Percentiles rank a stretch among this genome's conserved stretches.
Evolutionary conservation across 2,113 vertebrate genomes (phyloP).

Genomic region (Hippocampus barbouri): DNA sequence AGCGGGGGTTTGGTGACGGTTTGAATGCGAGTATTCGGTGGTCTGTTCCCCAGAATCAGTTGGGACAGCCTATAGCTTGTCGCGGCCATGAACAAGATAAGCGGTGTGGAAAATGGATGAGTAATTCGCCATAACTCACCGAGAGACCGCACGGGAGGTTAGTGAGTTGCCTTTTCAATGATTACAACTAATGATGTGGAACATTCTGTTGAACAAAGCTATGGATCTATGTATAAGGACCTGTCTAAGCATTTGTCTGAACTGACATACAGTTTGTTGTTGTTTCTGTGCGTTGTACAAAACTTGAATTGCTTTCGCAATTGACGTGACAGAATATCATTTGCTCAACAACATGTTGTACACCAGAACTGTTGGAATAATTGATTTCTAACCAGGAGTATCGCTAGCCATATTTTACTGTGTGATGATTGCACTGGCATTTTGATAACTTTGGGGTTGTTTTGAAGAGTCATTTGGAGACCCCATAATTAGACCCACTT

Average conservation of each 20-base stretch:
- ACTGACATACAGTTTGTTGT: slow-evolving; percentile 1
- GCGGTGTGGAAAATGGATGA: not conserved
- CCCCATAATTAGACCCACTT: not conserved
- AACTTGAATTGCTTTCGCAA: slow-evolving; percentile 14
- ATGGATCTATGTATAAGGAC: not conserved
- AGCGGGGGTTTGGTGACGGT: too few relatives aligned
- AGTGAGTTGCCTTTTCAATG: slow-evolving; percentile 16
- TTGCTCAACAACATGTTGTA: slow-evolving; percentile 26
- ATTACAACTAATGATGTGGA: slow-evolving; percentile 15
- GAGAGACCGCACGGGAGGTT: slow-evolving; percentile 4
- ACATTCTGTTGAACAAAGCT: slow-evolving; percentile 25
- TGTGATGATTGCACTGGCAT: not conserved
- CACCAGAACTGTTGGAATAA: not conserved
- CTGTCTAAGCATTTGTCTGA: slow-evolving; percentile 1
- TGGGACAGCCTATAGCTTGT: not conserved
- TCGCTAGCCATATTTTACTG: not conserved
- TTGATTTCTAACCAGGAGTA: not conserved
- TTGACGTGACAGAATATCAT: slow-evolving; percentile 29
- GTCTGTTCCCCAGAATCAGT: not conserved
- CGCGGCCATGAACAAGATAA: not conserved
- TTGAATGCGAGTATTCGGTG: too few relatives aligned
- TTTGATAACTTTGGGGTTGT: not conserved
- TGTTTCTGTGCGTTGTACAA: not conserved
- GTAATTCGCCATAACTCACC: not conserved
- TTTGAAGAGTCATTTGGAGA: not conserved